These are phyloP conservation scores for Otis tarda DNA, from an alignment of 2,113 vertebrate species.

Conservation along the genomic window DNA sequence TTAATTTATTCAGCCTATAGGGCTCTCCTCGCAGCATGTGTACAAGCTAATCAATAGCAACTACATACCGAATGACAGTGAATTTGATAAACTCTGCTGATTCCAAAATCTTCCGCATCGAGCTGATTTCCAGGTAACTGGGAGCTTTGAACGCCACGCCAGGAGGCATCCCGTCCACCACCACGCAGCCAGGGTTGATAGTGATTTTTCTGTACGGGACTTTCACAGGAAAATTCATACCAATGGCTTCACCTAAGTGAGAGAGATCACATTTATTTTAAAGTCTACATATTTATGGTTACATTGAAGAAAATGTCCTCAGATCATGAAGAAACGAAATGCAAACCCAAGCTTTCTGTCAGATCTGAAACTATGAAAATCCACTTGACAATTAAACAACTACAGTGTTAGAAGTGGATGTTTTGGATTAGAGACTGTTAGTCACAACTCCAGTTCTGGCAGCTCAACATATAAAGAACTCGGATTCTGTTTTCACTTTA, in stretches of 20 bases:
- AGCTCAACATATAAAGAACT: background rate
- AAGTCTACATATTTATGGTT: background rate
- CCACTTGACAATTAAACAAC: background rate
- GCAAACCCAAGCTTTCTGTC: background rate
- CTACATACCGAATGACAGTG: conserved; percentile 75
- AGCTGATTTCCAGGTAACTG: conserved; percentile 81
- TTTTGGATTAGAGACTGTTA: background rate
- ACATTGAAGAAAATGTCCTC: background rate
- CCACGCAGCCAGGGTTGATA: conserved; percentile 79
- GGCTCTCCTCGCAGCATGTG: background rate
- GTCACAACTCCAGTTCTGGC: background rate
- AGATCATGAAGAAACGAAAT: background rate
- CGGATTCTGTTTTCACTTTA: background rate
- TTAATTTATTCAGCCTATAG: background rate
- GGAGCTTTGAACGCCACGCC: conserved; percentile 81
- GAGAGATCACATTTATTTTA: background rate
- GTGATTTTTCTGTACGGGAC: conserved; percentile 84
- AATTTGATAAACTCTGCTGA: conserved; percentile 80
- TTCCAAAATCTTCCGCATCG: conserved; percentile 81
- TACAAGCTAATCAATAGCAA: background rate
- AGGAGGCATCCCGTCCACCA: conserved; percentile 81
- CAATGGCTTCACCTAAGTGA: conserved; percentile 79
- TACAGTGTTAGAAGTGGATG: background rate
- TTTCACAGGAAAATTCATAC: conserved; percentile 80
- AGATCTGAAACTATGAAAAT: background rate